Evolutionary conservation across 2,888 invertebrate species (phyloP), one percentile per base, ranked within the genome.

Genomic region (Argynnis bischoffii): DNA sequence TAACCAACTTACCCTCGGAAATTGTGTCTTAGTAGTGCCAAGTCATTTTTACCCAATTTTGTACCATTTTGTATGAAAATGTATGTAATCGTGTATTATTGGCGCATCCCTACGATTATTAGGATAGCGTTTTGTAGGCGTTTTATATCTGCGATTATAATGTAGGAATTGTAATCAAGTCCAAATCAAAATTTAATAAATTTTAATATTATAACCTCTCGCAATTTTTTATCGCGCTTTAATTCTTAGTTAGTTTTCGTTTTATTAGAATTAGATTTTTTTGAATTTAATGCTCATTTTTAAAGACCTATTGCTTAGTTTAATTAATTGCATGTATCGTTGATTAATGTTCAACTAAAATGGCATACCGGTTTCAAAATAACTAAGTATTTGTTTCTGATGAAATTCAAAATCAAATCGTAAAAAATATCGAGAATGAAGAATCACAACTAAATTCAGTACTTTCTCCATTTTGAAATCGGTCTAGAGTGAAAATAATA

Each of bases 1-100:
- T 54, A 57, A 67, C 72, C 64, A 70, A 71, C 65, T 26, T 77
- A 78, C 75, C 77, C 77, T 76, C 74, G 59, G 71, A 81, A 81
- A 82, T 83, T 76, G 85, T 84, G 86, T 85, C 84, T 86, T 86
- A 86, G 79, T 85, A 83, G 87, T 87, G 87, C 87, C 87, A 88
- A 81, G 74, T 74, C 61, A 75, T 80, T 79, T 81, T 71, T 79
- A 81, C 76, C 77, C 78, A 72, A 74, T 79, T 81, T 80, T 78
- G 72, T 79, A 79, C 74, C 68, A 66, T 70, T 80, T 79, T 79
- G 72, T 80, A 79, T 69, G 67, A 60, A 56, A 73, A 68, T 69
- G 53, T 65, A 66, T 71, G 53, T 64, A 69, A 69, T 67, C 51
- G 46, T 67, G 59, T 63, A 70, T 66, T 47, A 64, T 69, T 69